phyloP scores from a whole-genome alignment of 2,113 vertebrate species.

The Tinamus guttatus region DNA sequence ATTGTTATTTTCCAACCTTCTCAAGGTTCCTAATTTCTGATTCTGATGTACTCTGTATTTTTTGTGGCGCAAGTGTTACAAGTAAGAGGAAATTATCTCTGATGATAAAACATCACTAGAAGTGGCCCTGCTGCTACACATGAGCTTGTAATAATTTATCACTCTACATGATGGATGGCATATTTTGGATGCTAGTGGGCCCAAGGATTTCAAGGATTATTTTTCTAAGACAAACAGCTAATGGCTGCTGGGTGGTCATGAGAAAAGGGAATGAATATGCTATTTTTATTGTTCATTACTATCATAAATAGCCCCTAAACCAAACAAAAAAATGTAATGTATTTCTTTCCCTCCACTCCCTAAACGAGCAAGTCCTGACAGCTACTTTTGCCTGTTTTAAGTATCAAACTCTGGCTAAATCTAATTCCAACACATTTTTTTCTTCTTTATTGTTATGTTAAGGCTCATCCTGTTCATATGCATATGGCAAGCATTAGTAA shows the following conservation, averaged over 20 bases:
- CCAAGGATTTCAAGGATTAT: constrained; percentile 18
- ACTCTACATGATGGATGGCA: background rate
- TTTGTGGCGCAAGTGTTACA: constrained; percentile 53
- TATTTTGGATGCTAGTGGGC: background rate
- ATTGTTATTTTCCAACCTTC: constrained; percentile 49
- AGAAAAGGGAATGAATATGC: background rate
- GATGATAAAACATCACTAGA: constrained; percentile 42
- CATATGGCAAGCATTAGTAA: constrained; percentile 24
- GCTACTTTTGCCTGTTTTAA: background rate
- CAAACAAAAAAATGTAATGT: background rate
- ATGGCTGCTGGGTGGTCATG: background rate
- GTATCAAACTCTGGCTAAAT: background rate
- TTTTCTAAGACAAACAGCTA: constrained; percentile 22
- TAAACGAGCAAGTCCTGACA: background rate
- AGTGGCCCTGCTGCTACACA: background rate
- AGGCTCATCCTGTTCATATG: constrained; percentile 6
- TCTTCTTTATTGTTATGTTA: background rate
- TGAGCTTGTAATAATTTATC: background rate
- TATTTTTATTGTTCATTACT: background rate
- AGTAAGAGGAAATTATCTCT: constrained; percentile 52
- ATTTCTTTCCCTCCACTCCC: rapidly evolving
- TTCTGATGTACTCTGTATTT: constrained; percentile 13
- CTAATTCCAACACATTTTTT: background rate
- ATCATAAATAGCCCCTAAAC: background rate
- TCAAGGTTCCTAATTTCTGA: constrained; percentile 46